Percentiles rank a stretch among this genome's conserved stretches.
Evolutionary conservation across 2,888 invertebrate genomes (phyloP).

Genomic region (Ganaspis brasiliensis): DNA sequence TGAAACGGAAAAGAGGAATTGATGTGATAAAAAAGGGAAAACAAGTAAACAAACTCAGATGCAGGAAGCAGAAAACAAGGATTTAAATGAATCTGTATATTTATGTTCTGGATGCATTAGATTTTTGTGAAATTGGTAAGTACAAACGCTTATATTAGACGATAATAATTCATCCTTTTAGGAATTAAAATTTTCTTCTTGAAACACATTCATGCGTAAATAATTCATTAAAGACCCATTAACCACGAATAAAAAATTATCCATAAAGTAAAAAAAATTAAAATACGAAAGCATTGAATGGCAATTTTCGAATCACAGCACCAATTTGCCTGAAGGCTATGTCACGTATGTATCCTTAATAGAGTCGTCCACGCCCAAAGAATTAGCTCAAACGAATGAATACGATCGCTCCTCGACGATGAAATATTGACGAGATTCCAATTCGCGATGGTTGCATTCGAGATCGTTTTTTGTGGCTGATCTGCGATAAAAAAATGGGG

Average conservation of each 20-base stretch:
- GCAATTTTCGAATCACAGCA: conserved; percentile 70
- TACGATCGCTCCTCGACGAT: conserved; percentile 52
- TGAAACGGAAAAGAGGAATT: too few relatives aligned
- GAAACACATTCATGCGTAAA: too few relatives aligned
- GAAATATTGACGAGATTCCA: conserved; percentile 61
- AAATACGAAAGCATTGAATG: not conserved
- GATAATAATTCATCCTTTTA: too few relatives aligned
- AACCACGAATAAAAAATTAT: not conserved
- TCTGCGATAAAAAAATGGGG: conserved; percentile 16
- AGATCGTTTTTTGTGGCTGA: conserved; percentile 2
- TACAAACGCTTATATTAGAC: too few relatives aligned
- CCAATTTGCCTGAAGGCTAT: conserved; percentile 73
- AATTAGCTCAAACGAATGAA: conserved; percentile 72
- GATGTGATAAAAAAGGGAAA: too few relatives aligned
- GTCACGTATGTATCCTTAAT: conserved; percentile 67
- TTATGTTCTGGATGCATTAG: too few relatives aligned
- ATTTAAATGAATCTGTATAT: too few relatives aligned
- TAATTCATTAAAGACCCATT: not conserved
- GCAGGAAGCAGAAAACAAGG: too few relatives aligned
- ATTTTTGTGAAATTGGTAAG: too few relatives aligned
- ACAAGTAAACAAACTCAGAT: too few relatives aligned
- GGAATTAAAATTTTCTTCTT: too few relatives aligned
- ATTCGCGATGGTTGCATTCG: not conserved
- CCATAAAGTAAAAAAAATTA: not conserved
- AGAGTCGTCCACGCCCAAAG: conserved; percentile 67